Evolutionary conservation across 2,888 invertebrate species (phyloP).

Genomic region (Pseudeuparius sepicola): DNA sequence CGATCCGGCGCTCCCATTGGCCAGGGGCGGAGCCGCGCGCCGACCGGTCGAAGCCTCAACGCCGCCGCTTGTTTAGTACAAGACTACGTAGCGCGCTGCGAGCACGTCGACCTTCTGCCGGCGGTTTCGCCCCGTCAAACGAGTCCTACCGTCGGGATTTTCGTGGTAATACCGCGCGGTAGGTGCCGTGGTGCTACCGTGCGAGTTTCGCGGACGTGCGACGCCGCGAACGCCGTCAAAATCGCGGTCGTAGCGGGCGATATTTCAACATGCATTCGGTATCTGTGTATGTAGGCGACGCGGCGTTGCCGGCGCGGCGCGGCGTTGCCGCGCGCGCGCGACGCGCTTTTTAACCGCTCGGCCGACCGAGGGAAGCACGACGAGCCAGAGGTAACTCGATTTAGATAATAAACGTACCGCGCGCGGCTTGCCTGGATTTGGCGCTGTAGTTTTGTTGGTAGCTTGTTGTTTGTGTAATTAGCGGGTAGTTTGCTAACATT

Average conservation of each 20-base stretch:
- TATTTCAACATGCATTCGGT: conserved; percentile 35
- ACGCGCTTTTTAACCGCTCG: too few relatives aligned
- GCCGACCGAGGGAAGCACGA: too few relatives aligned
- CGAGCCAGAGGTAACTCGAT: too few relatives aligned
- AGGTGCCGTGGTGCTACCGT: conserved; percentile 22
- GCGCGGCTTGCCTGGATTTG: too few relatives aligned
- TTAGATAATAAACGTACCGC: too few relatives aligned
- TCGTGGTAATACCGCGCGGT: conserved; percentile 24
- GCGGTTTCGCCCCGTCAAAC: conserved; percentile 27
- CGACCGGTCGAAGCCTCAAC: conserved; percentile 33
- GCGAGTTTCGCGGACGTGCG: conserved; percentile 29
- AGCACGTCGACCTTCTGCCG: too few relatives aligned
- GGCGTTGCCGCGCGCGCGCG: conserved; percentile 22
- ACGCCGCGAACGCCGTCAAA: conserved; percentile 25
- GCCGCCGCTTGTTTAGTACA: too few relatives aligned
- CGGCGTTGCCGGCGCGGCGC: conserved; percentile 29
- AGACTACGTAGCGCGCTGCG: too few relatives aligned
- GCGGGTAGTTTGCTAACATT: too few relatives aligned
- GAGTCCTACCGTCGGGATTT: too few relatives aligned
- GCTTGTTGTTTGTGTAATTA: too few relatives aligned
- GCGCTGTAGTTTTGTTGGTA: too few relatives aligned
- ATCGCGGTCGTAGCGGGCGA: conserved; percentile 27
- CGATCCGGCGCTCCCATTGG: conserved; percentile 29
- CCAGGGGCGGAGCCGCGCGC: conserved; percentile 32
- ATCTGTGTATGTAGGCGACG: conserved; percentile 36